A percentile compares a stretch with the other conserved stretches of the same genome.
These are phyloP conservation scores for Ectropis grisescens DNA, from an alignment of 1,140 invertebrate genomes.

Conservation along the genomic window DNA sequence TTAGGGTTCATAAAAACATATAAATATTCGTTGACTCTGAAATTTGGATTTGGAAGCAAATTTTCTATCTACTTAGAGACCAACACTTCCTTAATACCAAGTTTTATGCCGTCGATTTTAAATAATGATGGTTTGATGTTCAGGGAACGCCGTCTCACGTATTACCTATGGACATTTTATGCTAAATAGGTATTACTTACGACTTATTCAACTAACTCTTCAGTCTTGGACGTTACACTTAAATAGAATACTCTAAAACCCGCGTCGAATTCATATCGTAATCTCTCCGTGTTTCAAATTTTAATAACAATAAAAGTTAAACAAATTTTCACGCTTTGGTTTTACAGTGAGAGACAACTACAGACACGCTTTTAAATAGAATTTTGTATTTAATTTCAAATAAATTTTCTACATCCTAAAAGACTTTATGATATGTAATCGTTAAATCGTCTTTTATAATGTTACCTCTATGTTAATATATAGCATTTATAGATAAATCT, in stretches of 20 bases:
- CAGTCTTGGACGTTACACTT: conserved; percentile 69
- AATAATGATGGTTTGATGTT: conserved; percentile 3
- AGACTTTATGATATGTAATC: too few species aligned
- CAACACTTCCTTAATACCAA: conserved; percentile 21
- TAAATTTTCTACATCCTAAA: too few species aligned
- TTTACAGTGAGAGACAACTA: conserved; percentile 6
- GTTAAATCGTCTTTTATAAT: too few species aligned
- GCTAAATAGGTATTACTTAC: conserved; percentile 65
- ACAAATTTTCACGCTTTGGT: conserved; percentile 1
- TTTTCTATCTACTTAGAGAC: conserved; percentile 35
- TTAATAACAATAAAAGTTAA: conserved; percentile 1
- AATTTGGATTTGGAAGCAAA: conserved; percentile 55
- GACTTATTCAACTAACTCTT: conserved; percentile 65
- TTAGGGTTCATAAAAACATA: conserved; percentile 33
- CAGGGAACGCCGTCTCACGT: conserved; percentile 29
- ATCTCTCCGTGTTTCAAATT: conserved; percentile 15
- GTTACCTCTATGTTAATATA: too few species aligned
- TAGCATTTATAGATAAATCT: too few species aligned
- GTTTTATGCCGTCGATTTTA: conserved; percentile 7
- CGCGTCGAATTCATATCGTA: conserved; percentile 49
- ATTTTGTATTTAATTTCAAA: conserved; percentile 11
- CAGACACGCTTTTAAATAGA: conserved; percentile 23
- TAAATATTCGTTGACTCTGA: conserved; percentile 66
- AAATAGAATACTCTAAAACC: conserved; percentile 67
- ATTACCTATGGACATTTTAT: conserved; percentile 65